Evolutionary conservation across 2,888 invertebrate species (phyloP).

Genomic region (Clunio marinus): DNA sequence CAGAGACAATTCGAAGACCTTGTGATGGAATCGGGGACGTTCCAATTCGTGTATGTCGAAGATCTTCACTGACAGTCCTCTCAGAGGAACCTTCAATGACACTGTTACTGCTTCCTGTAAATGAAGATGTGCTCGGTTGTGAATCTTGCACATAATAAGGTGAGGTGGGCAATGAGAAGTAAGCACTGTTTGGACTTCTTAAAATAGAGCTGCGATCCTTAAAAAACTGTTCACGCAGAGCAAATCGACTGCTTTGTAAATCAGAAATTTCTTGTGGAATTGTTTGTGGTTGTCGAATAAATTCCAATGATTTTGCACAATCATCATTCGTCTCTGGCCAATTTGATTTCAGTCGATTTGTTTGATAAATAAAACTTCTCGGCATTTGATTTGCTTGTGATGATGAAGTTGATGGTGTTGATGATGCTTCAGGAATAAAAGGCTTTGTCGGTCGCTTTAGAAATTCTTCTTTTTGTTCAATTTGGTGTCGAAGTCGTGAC

Average conservation of each 20-base stretch:
- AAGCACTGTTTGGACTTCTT: conserved; percentile 6
- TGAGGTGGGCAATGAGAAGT: conserved; percentile 36
- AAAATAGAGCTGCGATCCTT: conserved; percentile 24
- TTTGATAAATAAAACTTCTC: background rate
- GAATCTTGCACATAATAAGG: conserved; percentile 33
- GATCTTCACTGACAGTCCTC: background rate
- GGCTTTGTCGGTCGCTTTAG: conserved; percentile 60
- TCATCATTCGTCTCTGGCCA: conserved; percentile 54
- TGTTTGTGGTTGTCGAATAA: conserved; percentile 32
- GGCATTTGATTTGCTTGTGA: conserved; percentile 36
- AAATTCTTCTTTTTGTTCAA: conserved; percentile 88
- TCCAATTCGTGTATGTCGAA: background rate
- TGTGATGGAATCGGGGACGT: conserved; percentile 41
- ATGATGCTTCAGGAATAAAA: background rate
- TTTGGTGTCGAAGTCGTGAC: conserved; percentile 74
- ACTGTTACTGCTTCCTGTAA: conserved; percentile 15
- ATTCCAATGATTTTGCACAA: conserved; percentile 24
- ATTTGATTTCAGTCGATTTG: conserved; percentile 65
- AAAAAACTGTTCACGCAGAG: conserved; percentile 34
- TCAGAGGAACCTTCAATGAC: background rate
- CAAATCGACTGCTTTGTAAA: conserved; percentile 29
- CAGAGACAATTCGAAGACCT: conserved; percentile 65
- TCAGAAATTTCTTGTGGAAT: conserved; percentile 29
- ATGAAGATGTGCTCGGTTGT: conserved; percentile 17
- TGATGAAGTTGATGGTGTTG: background rate